Evolutionary conservation across 1,140 invertebrate genomes (phyloP).

Genomic region (Neodiprion fabricii): DNA sequence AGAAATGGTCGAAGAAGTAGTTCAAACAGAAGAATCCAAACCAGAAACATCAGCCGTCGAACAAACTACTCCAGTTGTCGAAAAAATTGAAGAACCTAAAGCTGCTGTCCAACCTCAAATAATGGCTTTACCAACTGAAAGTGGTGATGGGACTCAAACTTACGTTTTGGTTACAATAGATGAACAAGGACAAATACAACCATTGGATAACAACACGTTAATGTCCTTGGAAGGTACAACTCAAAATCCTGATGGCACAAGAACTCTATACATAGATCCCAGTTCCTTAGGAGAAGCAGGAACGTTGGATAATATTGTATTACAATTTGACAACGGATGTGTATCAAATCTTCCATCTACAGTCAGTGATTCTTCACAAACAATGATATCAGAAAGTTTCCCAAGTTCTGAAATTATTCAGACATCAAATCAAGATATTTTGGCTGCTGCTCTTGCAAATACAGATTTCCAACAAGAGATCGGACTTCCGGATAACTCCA

Average conservation of each 20-base stretch:
- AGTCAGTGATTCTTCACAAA: constrained; percentile 28
- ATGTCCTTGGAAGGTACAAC: constrained; percentile 52
- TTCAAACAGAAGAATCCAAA: constrained; percentile 41
- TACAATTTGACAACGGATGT: constrained; percentile 56
- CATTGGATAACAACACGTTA: constrained; percentile 73
- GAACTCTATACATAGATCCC: constrained; percentile 55
- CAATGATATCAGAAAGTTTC: constrained; percentile 39
- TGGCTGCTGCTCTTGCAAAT: constrained; percentile 77
- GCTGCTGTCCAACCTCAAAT: constrained; percentile 65
- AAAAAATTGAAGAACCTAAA: constrained; percentile 47
- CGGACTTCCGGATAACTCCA: constrained; percentile 46
- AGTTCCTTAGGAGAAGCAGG: constrained; percentile 46
- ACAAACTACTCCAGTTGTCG: constrained; percentile 15
- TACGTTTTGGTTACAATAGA: constrained; percentile 70
- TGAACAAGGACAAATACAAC: constrained; percentile 72
- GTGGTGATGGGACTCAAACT: constrained; percentile 69
- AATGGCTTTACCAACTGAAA: constrained; percentile 71
- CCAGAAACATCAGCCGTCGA: constrained; percentile 14
- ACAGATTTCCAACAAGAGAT: constrained; percentile 75
- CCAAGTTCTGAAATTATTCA: constrained; percentile 42
- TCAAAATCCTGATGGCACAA: constrained; percentile 49
- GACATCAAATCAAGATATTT: constrained; percentile 70
- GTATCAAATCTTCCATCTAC: constrained; percentile 38
- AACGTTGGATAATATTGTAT: constrained; percentile 56
- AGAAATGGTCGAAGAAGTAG: constrained; percentile 43